Percentiles rank a stretch among this genome's conserved stretches.
Evolutionary conservation across 2,113 vertebrate species (phyloP).

Genomic region (Myanophis thanlyinensis): DNA sequence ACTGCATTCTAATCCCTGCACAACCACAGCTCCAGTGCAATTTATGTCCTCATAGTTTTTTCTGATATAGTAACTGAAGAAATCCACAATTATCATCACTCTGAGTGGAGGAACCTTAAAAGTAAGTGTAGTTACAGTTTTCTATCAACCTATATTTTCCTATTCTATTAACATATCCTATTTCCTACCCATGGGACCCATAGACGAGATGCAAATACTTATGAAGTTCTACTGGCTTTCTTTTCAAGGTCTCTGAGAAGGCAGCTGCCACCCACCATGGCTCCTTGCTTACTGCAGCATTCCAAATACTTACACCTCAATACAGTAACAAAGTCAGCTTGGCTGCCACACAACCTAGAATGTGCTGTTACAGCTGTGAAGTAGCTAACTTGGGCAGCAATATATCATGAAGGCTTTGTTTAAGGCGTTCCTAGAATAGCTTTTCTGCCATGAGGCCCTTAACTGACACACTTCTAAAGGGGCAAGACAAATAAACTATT

Average conservation of each 20-base stretch:
- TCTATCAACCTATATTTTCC: background rate
- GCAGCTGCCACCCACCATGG: constrained; percentile 66
- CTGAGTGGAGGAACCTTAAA: background rate
- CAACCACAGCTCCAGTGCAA: background rate
- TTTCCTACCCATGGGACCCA: background rate
- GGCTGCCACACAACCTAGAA: constrained; percentile 44
- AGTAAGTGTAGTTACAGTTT: background rate
- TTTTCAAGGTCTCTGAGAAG: constrained; percentile 59
- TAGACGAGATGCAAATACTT: constrained; percentile 48
- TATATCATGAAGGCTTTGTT: constrained; percentile 66
- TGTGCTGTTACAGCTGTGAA: constrained; percentile 74
- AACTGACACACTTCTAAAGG: background rate
- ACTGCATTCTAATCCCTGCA: background rate
- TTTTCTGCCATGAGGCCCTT: constrained; percentile 24
- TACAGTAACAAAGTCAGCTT: constrained; percentile 63
- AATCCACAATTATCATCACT: background rate
- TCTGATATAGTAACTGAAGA: background rate
- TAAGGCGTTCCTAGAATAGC: constrained; percentile 62
- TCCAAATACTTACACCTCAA: constrained; percentile 56
- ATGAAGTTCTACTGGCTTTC: constrained; percentile 54
- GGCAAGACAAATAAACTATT: background rate
- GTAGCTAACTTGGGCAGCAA: constrained; percentile 69
- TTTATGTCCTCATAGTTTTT: background rate
- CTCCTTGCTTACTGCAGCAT: constrained; percentile 54
- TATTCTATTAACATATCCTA: background rate